Evolutionary conservation across 1,140 invertebrate genomes (phyloP).

Genomic region (Pteromalus puparum): DNA sequence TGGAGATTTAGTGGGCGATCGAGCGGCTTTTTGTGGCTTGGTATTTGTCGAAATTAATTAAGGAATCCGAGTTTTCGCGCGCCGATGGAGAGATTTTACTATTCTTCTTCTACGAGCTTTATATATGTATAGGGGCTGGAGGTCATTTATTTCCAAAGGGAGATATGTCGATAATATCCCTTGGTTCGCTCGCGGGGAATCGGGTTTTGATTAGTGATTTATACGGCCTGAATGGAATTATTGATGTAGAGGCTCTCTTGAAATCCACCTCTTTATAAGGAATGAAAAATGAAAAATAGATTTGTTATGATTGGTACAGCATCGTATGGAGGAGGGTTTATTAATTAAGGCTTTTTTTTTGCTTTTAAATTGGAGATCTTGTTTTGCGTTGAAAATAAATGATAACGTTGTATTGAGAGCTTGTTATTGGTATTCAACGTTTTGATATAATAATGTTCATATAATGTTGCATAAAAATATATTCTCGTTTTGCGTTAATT

Average conservation of each 20-base stretch:
- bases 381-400: too few relatives aligned
- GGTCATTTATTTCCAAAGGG: slow-evolving; percentile 21
- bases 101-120: background rate
- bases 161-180: slow-evolving; percentile 23
- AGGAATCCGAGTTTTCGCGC: background rate
- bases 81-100: slow-evolving; percentile 14
- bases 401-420: too few relatives aligned
- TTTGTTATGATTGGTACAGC: background rate
- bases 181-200: background rate
- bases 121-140: background rate
- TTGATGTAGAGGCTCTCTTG: background rate
- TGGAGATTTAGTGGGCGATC: background rate
- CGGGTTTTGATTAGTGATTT: slow-evolving; percentile 39
- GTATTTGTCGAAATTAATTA: slow-evolving; percentile 42
- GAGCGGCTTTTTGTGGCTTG: background rate
- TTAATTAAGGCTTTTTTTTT: too few relatives aligned
- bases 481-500: too few relatives aligned
- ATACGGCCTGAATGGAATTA: slow-evolving; percentile 5
- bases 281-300: background rate
- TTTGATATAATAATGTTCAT: too few relatives aligned
- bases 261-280: background rate
- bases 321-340: background rate
- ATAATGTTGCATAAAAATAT: too few relatives aligned
- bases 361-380: too few relatives aligned
- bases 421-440: too few relatives aligned